These are phyloP conservation scores for Drosophila mayri DNA, from an alignment of 1,140 invertebrate species.

Conservation along the genomic window DNA sequence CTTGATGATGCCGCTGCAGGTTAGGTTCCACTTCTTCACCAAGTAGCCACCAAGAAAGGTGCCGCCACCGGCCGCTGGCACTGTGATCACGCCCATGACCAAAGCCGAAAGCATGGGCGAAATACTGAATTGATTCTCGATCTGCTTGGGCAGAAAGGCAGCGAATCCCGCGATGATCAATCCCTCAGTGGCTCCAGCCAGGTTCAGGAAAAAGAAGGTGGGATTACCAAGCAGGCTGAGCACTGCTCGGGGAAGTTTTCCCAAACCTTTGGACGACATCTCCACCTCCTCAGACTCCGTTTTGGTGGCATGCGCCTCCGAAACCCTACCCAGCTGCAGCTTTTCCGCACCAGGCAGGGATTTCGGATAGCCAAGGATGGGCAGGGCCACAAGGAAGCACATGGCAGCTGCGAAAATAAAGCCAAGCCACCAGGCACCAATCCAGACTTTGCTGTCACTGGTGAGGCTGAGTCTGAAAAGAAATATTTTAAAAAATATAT, in stretches of 20 bases:
- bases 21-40: constrained; percentile 90
- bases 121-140: constrained; percentile 93
- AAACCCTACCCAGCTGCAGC: constrained; percentile 88
- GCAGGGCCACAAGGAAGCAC: constrained; percentile 89
- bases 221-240: constrained; percentile 90
- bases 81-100: constrained; percentile 90
- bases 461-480: constrained; percentile 88
- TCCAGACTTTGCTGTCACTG: constrained; percentile 91
- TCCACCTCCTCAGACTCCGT: constrained; percentile 47
- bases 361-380: constrained; percentile 90
- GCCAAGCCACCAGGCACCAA: constrained; percentile 95
- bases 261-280: constrained; percentile 70
- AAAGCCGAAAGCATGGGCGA: constrained; percentile 90
- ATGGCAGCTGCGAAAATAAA: constrained; percentile 89
- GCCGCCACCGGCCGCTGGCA: constrained; percentile 91
- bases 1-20: constrained; percentile 91
- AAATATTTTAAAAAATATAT: too few relatives aligned
- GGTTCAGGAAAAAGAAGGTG: constrained; percentile 92
- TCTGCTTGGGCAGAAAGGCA: constrained; percentile 93
- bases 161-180: constrained; percentile 92
- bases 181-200: constrained; percentile 92
- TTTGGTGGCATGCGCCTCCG: constrained; percentile 88
- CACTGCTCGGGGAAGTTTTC: constrained; percentile 89
- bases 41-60: constrained; percentile 93
- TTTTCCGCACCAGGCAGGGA: constrained; percentile 89